Conservation (phyloP, 2,113 vertebrate genomes). For the Neolamprologus variostigma region DNA sequence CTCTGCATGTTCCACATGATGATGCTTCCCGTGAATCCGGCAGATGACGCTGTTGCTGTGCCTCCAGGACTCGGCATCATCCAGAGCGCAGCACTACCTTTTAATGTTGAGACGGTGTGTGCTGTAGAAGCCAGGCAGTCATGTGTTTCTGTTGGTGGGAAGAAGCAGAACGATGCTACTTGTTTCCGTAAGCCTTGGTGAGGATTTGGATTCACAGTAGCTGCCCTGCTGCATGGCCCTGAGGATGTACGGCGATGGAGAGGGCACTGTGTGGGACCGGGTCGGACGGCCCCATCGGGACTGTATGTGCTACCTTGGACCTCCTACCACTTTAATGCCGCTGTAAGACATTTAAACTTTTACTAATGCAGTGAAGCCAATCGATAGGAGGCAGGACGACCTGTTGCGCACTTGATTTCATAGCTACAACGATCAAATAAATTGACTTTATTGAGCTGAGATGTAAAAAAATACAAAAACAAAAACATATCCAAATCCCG, state of each 20-base stretch:
- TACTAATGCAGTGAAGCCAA: neutral
- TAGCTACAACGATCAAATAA: neutral
- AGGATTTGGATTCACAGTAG: conserved; percentile 11
- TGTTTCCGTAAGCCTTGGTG: neutral
- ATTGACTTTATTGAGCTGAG: neutral
- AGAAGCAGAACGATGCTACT: conserved; percentile 23
- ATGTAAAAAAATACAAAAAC: neutral
- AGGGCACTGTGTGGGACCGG: conserved; percentile 68
- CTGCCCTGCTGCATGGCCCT: conserved; percentile 13
- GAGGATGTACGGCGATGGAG: conserved; percentile 70
- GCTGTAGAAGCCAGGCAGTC: conserved; percentile 25
- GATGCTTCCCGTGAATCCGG: neutral
- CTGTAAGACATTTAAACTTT: conserved; percentile 66
- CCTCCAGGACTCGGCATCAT: neutral
- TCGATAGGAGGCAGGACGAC: neutral
- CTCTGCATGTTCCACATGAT: neutral
- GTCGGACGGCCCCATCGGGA: conserved; percentile 68
- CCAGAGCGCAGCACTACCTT: conserved; percentile 10
- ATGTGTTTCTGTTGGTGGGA: conserved; percentile 34
- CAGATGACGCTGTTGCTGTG: conserved; percentile 55
- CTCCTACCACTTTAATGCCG: conserved; percentile 69
- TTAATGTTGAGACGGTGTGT: neutral
- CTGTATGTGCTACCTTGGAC: conserved; percentile 76
- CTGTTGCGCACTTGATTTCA: conserved; percentile 19
- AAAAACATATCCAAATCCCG: neutral